Evolutionary conservation across 1,140 invertebrate species (phyloP).

Genomic region (Oncopeltus fasciatus): DNA sequence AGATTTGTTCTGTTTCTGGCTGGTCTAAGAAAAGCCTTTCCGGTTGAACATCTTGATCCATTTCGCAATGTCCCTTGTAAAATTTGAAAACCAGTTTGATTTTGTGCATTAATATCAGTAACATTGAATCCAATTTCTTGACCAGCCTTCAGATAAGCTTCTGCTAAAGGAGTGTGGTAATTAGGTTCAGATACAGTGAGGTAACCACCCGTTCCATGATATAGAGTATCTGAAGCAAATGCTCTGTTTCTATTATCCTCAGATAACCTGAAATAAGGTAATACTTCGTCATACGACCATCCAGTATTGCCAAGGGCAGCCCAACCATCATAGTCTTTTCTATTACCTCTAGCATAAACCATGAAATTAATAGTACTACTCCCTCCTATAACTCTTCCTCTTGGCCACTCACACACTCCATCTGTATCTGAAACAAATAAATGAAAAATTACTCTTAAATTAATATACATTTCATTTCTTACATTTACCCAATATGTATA

Average conservation of each 20-base stretch:
- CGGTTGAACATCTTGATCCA: conserved; percentile 28
- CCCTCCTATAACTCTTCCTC: conserved; percentile 45
- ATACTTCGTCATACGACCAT: too few species aligned
- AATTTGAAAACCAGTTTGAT: conserved; percentile 33
- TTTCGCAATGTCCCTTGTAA: conserved; percentile 23
- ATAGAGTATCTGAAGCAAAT: neutral
- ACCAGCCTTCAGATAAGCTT: conserved; percentile 42
- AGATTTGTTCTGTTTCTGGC: conserved; percentile 43
- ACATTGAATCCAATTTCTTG: conserved; percentile 32
- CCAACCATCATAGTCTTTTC: conserved; percentile 43
- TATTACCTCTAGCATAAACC: too few species aligned
- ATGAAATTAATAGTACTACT: conserved; percentile 43
- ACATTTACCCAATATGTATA: too few species aligned
- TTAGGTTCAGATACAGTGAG: conserved; percentile 38
- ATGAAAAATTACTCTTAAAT: too few species aligned
- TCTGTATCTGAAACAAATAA: neutral
- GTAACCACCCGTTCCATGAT: conserved; percentile 43
- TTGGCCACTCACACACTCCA: neutral
- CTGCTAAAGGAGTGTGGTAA: conserved; percentile 35
- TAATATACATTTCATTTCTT: too few species aligned
- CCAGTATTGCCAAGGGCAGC: conserved; percentile 30
- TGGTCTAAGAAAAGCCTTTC: conserved; percentile 39
- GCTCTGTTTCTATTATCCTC: neutral
- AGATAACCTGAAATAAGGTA: conserved; percentile 30
- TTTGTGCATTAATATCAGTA: conserved; percentile 41